Evolutionary conservation across 2,888 invertebrate genomes (phyloP).

Genomic region (Drosophila peninsularis): DNA sequence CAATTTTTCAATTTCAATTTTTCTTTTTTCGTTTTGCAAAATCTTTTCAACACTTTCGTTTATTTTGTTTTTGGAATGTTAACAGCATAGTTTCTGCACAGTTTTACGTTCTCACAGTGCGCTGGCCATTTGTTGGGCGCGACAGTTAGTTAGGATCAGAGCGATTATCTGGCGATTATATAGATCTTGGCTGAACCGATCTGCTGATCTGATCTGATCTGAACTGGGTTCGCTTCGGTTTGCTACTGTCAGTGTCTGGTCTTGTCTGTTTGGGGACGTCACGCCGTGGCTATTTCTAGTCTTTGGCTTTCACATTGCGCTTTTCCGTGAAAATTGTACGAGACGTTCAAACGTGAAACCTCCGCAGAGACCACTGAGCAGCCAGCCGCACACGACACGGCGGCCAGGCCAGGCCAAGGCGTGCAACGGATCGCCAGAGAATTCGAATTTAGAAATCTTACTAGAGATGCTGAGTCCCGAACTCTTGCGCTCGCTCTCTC

Average conservation of each 20-base stretch:
- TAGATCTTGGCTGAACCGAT: conserved; percentile 18
- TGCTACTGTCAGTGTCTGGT: conserved; percentile 69
- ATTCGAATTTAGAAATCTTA: conserved; percentile 30
- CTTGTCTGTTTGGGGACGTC: conserved; percentile 64
- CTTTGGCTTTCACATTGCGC: conserved; percentile 78
- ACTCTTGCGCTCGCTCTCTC: not conserved
- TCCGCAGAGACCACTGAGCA: conserved; percentile 85
- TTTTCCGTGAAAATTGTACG: conserved; percentile 75
- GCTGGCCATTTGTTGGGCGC: conserved; percentile 19
- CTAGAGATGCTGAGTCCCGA: conserved; percentile 1
- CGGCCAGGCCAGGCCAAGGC: conserved; percentile 17
- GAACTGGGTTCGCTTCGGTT: conserved; percentile 49
- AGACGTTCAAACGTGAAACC: conserved; percentile 84
- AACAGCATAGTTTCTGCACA: conserved; percentile 57
- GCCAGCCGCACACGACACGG: conserved; percentile 24
- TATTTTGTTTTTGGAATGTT: conserved; percentile 53
- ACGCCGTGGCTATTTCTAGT: conserved; percentile 77
- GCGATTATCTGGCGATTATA: conserved; percentile 6
- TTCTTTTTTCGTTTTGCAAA: conserved; percentile 20
- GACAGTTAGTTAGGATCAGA: conserved; percentile 30
- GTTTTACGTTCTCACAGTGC: conserved; percentile 22
- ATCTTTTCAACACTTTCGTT: conserved; percentile 48
- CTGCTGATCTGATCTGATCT: conserved; percentile 34
- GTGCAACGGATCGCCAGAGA: conserved; percentile 31
- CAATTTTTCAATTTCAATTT: conserved; percentile 14